phyloP scores from a whole-genome alignment of 2,113 vertebrate genomes.

The Sceloporus tristichus region DNA sequence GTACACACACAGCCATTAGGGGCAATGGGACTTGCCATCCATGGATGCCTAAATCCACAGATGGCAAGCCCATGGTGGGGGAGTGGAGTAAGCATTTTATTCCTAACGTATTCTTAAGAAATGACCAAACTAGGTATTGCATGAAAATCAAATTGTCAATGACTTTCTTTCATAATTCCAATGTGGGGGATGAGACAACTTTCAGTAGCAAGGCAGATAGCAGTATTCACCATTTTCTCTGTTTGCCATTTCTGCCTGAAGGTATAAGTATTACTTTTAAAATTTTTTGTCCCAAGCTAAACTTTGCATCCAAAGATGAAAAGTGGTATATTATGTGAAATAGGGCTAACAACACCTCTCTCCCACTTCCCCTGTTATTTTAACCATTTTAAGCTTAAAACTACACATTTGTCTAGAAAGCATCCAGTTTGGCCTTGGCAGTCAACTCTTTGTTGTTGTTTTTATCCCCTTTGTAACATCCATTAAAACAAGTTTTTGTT shows the following conservation, averaged over 20 bases:
- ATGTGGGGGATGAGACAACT: background rate
- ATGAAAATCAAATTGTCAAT: too few relatives aligned
- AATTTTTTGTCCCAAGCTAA: background rate
- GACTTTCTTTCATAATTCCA: too few relatives aligned
- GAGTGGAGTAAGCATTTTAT: background rate
- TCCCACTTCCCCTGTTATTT: background rate
- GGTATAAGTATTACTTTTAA: background rate
- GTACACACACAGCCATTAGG: too few relatives aligned
- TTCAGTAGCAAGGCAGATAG: background rate
- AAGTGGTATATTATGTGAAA: too few relatives aligned
- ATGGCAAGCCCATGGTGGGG: background rate
- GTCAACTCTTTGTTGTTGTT: constrained; percentile 31
- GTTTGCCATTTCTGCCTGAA: background rate
- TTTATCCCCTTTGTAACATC: constrained; percentile 26
- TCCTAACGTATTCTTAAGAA: background rate
- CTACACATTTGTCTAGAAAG: background rate
- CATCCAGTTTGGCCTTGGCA: background rate
- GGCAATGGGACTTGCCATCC: too few relatives aligned
- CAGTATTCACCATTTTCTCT: background rate
- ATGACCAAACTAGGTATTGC: background rate
- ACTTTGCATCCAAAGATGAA: too few relatives aligned
- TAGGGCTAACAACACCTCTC: background rate
- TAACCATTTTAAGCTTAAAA: background rate
- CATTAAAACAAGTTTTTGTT: constrained; percentile 42
- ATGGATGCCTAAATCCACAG: too few relatives aligned